phyloP scores from a whole-genome alignment of 2,888 invertebrate species.

The Anagyrus pseudococci region DNA sequence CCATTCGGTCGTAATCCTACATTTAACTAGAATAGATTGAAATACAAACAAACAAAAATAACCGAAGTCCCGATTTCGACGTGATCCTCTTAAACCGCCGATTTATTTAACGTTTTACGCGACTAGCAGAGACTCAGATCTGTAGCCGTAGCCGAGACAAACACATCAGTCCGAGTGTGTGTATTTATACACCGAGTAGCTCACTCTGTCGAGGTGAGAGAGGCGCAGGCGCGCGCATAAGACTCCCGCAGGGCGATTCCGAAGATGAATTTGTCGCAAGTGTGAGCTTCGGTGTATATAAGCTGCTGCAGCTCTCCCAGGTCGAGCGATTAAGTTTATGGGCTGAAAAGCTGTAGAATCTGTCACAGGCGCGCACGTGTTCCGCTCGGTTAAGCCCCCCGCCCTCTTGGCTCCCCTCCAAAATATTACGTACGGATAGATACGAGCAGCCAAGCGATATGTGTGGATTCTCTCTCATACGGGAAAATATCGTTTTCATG shows the following conservation, averaged over 20 bases:
- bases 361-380: not conserved
- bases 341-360: slow-evolving; percentile 31
- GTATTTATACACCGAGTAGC: slow-evolving; percentile 15
- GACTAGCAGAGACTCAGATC: too few relatives aligned
- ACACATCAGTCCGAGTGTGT: not conserved
- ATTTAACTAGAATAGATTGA: too few relatives aligned
- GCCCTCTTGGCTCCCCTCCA: slow-evolving; percentile 28
- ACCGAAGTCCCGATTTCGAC: too few relatives aligned
- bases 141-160: not conserved
- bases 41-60: too few relatives aligned
- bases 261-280: slow-evolving; percentile 25
- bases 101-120: too few relatives aligned
- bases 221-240: not conserved
- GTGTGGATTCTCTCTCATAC: too few relatives aligned
- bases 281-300: slow-evolving; percentile 24
- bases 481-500: too few relatives aligned
- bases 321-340: slow-evolving; percentile 34
- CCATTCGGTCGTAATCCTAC: too few relatives aligned
- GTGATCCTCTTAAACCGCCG: too few relatives aligned
- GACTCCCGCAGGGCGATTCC: not conserved
- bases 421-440: too few relatives aligned
- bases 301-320: slow-evolving; percentile 7
- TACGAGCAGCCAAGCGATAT: too few relatives aligned
- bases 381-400: slow-evolving; percentile 23
- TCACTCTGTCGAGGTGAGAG: too few relatives aligned